Evolutionary conservation across 1,140 invertebrate species (phyloP), one percentile per base, ranked within the genome.

Genomic region (Chlorops oryzae): DNA sequence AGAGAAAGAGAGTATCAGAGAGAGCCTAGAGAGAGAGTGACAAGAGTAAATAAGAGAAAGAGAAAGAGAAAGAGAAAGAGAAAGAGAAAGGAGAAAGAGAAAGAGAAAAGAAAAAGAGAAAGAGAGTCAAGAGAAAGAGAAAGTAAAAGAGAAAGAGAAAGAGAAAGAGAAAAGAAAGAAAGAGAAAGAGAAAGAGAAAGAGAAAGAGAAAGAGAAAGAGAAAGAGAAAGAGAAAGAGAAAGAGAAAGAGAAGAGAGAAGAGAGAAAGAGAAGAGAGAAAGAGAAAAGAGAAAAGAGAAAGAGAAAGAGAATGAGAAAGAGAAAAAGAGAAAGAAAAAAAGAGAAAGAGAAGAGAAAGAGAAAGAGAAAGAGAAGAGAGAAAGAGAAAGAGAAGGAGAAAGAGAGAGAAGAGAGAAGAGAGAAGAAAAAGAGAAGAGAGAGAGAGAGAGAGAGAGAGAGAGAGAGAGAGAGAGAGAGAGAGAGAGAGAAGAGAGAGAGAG

Each of bases 121-220:
- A 44, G 32, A 47, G n/a, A n/a, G n/a, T n/a, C n/a, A n/a, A n/a
- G n/a, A n/a, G n/a, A n/a, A n/a, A n/a, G n/a, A n/a, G n/a, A n/a
- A n/a, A n/a, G n/a, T n/a, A n/a, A n/a, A n/a, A n/a, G n/a, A n/a
- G n/a, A n/a, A n/a, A n/a, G n/a, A n/a, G n/a, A n/a, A n/a, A n/a
- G n/a, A n/a, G n/a, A n/a, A n/a, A n/a, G n/a, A n/a, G n/a, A n/a
- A n/a, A n/a, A n/a, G n/a, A n/a, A n/a, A n/a, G n/a, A n/a, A n/a
- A n/a, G n/a, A n/a, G n/a, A n/a, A n/a, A n/a, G n/a, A n/a, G n/a
- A 22, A 35, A 20, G 43, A 56, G 32, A 60, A 50, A 23, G 25
- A 24, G 44, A 49, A 52, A 40, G 17, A 40, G 57, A 56, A 46
- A 49, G 27, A 50, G 55, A 48, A 47, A 37, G 48, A 57, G 55